Evolutionary conservation across 2,888 invertebrate species (phyloP).

Genomic region (Nomada fabriciana): DNA sequence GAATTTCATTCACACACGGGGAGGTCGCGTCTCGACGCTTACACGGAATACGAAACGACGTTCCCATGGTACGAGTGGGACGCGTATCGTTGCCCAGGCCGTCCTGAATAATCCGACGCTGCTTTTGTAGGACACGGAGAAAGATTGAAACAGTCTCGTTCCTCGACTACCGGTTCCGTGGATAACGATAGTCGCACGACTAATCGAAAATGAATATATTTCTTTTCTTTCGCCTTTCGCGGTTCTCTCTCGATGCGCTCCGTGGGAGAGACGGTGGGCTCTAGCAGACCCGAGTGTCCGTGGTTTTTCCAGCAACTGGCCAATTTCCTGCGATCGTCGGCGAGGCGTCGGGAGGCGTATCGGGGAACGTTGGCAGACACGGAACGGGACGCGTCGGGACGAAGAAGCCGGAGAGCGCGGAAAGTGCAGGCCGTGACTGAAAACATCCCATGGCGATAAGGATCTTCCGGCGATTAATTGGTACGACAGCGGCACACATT

Average conservation of each 20-base stretch:
- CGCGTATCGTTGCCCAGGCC: slow-evolving; percentile 1
- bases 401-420: slow-evolving; percentile 55
- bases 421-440: slow-evolving; percentile 69
- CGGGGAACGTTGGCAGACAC: slow-evolving; percentile 6
- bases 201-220: slow-evolving; percentile 45
- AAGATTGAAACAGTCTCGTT: neutral
- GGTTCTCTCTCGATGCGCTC: neutral
- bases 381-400: slow-evolving; percentile 44
- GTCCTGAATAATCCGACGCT: slow-evolving; percentile 15
- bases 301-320: slow-evolving; percentile 40
- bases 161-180: neutral
- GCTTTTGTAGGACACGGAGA: neutral
- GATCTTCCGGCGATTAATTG: slow-evolving; percentile 82
- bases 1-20: slow-evolving; percentile 76
- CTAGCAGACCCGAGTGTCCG: slow-evolving; percentile 31
- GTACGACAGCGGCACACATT: slow-evolving; percentile 81
- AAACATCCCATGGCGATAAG: slow-evolving; percentile 71
- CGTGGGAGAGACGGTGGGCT: slow-evolving; percentile 31
- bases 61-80: slow-evolving; percentile 68
- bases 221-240: neutral
- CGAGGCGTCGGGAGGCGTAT: slow-evolving; percentile 19
- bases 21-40: slow-evolving; percentile 68
- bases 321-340: slow-evolving; percentile 53
- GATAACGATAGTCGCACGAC: slow-evolving; percentile 45
- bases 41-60: slow-evolving; percentile 76